Percentiles rank a stretch among this genome's conserved stretches.
Conservation (phyloP, 1,140 invertebrate species). For the Drosophila biarmipes region DNA sequence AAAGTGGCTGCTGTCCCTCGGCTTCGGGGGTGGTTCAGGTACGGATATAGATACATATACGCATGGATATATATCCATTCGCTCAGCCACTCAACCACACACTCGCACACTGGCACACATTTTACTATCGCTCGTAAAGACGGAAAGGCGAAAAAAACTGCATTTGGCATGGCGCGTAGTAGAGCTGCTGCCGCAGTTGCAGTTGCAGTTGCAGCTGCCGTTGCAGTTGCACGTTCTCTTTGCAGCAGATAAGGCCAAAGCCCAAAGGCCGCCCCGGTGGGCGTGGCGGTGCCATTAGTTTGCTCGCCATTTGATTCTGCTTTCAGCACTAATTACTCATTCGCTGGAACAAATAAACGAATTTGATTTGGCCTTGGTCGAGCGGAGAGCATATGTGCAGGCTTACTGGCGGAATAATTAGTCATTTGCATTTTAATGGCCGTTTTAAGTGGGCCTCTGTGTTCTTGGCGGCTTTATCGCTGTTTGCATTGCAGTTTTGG, state of each 20-base stretch:
- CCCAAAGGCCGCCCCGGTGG: slow-evolving; percentile 23
- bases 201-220: slow-evolving; percentile 33
- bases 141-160: slow-evolving; percentile 37
- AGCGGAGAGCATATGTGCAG: background rate
- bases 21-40: slow-evolving; percentile 40
- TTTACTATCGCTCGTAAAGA: slow-evolving; percentile 79
- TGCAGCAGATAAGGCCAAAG: slow-evolving; percentile 27
- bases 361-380: slow-evolving; percentile 35
- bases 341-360: slow-evolving; percentile 28
- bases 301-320: slow-evolving; percentile 35
- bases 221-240: slow-evolving; percentile 45
- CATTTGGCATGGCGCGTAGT: slow-evolving; percentile 31
- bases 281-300: slow-evolving; percentile 62
- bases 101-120: slow-evolving; percentile 14
- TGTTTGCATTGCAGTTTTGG: background rate
- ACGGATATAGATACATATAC: slow-evolving; percentile 6
- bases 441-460: background rate
- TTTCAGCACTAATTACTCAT: slow-evolving; percentile 55
- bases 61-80: slow-evolving; percentile 10
- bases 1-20: slow-evolving; percentile 55
- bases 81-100: slow-evolving; percentile 32
- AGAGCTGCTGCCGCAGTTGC: slow-evolving; percentile 30
- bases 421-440: slow-evolving; percentile 1
- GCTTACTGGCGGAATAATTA: background rate
- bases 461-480: background rate